phyloP scores from a whole-genome alignment of 1,140 invertebrate genomes.

The Drosophila bocki region DNA sequence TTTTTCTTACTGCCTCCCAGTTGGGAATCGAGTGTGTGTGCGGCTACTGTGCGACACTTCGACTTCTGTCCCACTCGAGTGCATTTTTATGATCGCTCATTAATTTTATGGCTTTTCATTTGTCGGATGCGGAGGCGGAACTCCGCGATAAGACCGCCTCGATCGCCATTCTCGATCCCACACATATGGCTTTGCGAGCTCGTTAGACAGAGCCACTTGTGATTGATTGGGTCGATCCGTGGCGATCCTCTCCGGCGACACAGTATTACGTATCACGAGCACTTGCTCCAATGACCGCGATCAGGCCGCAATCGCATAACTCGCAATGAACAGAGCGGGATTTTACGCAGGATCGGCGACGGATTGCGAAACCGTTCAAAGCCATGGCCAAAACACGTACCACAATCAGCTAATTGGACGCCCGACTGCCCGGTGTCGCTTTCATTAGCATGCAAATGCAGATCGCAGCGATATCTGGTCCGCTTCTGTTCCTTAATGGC shows the following conservation, averaged over 20 bases:
- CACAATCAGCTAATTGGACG: constrained; percentile 79
- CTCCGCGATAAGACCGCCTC: constrained; percentile 38
- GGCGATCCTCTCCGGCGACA: constrained; percentile 2
- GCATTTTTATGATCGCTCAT: constrained; percentile 78
- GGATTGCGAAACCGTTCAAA: constrained; percentile 50
- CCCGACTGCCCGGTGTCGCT: constrained; percentile 63
- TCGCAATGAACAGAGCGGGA: constrained; percentile 5
- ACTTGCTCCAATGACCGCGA: constrained; percentile 70
- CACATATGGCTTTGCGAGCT: constrained; percentile 13
- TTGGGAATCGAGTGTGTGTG: constrained; percentile 39
- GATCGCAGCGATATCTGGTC: constrained; percentile 45
- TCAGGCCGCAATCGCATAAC: constrained; percentile 68
- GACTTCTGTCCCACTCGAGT: constrained; percentile 63
- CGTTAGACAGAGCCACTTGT: constrained; percentile 11
- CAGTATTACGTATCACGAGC: constrained; percentile 26
- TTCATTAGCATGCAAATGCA: constrained; percentile 74
- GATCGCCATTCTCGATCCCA: constrained; percentile 24
- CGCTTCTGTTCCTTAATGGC: constrained; percentile 66
- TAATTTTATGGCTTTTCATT: constrained; percentile 81
- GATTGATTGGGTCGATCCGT: constrained; percentile 30
- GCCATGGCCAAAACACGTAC: constrained; percentile 76
- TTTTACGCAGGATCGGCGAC: constrained; percentile 12
- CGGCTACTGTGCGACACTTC: constrained; percentile 46
- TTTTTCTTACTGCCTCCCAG: constrained; percentile 2
- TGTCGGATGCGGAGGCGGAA: constrained; percentile 66